phyloP scores from a whole-genome alignment of 1,140 invertebrate species.

The Drosophila subpulchrella region DNA sequence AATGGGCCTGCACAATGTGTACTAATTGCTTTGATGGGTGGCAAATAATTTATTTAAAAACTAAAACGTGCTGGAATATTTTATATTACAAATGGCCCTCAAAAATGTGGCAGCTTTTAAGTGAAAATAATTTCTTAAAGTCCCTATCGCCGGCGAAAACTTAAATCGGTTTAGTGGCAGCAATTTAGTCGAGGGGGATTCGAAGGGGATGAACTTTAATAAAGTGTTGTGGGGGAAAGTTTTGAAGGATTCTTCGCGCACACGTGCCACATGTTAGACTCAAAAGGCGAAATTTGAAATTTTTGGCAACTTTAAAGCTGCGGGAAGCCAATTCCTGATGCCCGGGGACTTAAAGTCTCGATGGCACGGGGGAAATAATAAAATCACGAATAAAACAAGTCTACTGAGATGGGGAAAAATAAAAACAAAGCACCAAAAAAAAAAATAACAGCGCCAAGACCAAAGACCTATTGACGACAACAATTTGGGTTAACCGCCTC shows the following conservation, averaged over 20 bases:
- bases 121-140: constrained; percentile 3
- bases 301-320: constrained; percentile 24
- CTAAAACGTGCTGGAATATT: constrained; percentile 31
- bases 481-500: constrained; percentile 78
- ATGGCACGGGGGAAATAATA: constrained; percentile 57
- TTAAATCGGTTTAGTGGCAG: constrained; percentile 16
- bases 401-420: constrained; percentile 42
- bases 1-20: constrained; percentile 40
- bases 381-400: constrained; percentile 69
- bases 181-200: background rate
- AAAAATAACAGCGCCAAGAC: constrained; percentile 18
- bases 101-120: background rate
- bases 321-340: constrained; percentile 36
- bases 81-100: constrained; percentile 1
- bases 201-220: constrained; percentile 16
- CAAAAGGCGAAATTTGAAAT: background rate
- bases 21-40: constrained; percentile 48
- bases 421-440: constrained; percentile 49
- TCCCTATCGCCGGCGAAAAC: too few relatives aligned
- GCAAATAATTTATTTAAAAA: constrained; percentile 51
- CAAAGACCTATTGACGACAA: constrained; percentile 78
- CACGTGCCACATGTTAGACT: constrained; percentile 28
- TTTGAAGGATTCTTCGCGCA: constrained; percentile 23
- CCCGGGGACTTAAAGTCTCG: constrained; percentile 32
- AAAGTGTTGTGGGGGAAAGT: constrained; percentile 34